Evolutionary conservation across 2,888 invertebrate species (phyloP).

Genomic region (Harmothoe impar): DNA sequence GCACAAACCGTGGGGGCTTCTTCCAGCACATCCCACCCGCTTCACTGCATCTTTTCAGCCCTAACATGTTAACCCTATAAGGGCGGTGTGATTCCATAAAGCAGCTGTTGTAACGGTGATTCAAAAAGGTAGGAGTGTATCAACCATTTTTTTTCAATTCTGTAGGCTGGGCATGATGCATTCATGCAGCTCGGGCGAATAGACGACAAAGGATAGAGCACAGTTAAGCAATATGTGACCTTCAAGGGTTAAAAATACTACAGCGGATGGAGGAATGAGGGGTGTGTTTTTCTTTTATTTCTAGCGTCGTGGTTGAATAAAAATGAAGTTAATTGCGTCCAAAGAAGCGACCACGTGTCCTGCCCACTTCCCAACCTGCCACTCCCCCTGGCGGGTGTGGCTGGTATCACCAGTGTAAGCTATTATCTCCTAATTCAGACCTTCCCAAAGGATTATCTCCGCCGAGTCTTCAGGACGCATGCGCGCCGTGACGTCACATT

Average conservation of each 20-base stretch:
- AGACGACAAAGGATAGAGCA: no score
- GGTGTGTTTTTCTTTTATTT: not conserved
- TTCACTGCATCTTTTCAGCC: not conserved
- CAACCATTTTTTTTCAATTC: no score
- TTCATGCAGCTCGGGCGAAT: no score
- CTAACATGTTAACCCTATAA: no score
- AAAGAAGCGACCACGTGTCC: not conserved
- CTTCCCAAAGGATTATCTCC: not conserved
- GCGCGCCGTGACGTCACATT: slow-evolving; percentile 37
- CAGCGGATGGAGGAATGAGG: not conserved
- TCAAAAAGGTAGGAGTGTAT: no score
- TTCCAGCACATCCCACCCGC: not conserved
- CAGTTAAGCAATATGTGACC: no score
- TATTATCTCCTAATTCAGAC: not conserved
- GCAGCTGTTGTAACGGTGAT: no score
- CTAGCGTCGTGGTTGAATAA: not conserved
- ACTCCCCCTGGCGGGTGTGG: not conserved
- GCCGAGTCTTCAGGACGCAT: not conserved
- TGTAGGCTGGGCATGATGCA: no score
- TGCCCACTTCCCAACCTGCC: not conserved
- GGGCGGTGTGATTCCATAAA: no score
- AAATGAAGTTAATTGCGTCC: slow-evolving; percentile 48
- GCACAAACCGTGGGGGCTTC: not conserved
- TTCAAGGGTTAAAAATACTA: slow-evolving; percentile 52
- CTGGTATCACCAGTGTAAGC: not conserved